Evolutionary conservation across 92 coral and sea anemone genomes (phyloP), one percentile per base, ranked within the genome.

Genomic region (Palythoa grandiflora): DNA sequence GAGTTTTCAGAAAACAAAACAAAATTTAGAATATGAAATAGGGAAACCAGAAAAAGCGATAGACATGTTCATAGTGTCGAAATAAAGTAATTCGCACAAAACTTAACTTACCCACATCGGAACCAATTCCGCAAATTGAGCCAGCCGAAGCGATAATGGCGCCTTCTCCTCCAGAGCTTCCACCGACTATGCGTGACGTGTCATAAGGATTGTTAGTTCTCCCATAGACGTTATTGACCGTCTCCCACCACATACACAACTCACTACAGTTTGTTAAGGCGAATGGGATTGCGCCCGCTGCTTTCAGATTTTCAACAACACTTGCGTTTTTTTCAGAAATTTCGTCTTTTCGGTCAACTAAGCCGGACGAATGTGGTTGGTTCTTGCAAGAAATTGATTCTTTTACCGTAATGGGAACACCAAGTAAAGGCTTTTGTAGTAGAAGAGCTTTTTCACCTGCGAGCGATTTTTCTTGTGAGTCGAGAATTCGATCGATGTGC

Each of bases 241-340:
- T 94, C 75, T 94, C 98, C 95, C 95, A 94, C 98, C 98, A 94
- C 98, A 94, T 93, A 60, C 95, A 94, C 79, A 94, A n/a, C 75
- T 94, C 98, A 63, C 98, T 94, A 55, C 98, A 94, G 91, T 94
- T 94, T 40, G 98, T 94, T 50, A 94, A 94, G 63, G 98, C 98
- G 35, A 93, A 73, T 60, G 96, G 95, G 35, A 94, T 91, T 1
- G 96, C 98, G 60, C 98, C 98, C 39, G 95, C 95, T 50, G 55
- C 50, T 47, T 89, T 92, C 66, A 94, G 94, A 87, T 94, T 94
- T 12, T 79, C 86, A 68, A 94, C 90, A 66, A 92, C 98, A 0
- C 60, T 51, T 19, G 98, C 91, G 48, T 94, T 92, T 47, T 71
- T 53, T 3, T 90, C 86, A 78, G 98, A 92, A 87, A 94, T 85